Evolutionary conservation across 2,888 invertebrate species (phyloP), one percentile per base, ranked within the genome.

Genomic region (Drosophila subquinaria): DNA sequence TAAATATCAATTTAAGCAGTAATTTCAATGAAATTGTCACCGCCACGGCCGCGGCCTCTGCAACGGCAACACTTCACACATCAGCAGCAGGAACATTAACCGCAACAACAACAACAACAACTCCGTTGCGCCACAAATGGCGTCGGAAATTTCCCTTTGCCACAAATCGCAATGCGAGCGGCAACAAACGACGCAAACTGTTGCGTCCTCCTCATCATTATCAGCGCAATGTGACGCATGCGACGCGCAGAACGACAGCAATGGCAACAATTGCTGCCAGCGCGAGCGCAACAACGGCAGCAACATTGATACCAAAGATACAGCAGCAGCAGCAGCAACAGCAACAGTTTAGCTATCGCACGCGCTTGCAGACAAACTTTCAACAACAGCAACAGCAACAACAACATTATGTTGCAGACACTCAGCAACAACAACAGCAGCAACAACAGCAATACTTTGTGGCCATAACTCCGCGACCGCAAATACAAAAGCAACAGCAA

Each of bases 1-100:
- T 88, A 83, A 90, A 88, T 90, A 88, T 86, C 79, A 88, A 81
- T 76, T 70, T 84, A 77, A 82, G 78, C 76, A 87, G 73, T 60
- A 85, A 81, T 79, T 79, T 81, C 76, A 89, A 85, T 82, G 84
- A 90, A 84, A 90, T 90, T 84, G 90, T 90, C 76, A 73, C 67
- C 61, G 76, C 76, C 35, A 72, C 67, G 52, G 76, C 76, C 30
- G 71, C 66, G 51, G 79, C 77, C 13, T 40, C 65, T 20, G 76
- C 76, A 35, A 50, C 56, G 10, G 69, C 76, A 15, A 52, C 67
- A 55, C 30, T 55, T 45, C 59, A 50, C 30, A 57, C 76, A 10
- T 45, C 56, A 52, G 38, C 66, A 51, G 30, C 56, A 8, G 63
- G 43, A 27, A 36, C 60, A 45, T 23, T 66, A 56, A 33, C 69